Base-by-base conservation (phyloP, 1,140 invertebrate species). In the Drosophila lowei region DNA sequence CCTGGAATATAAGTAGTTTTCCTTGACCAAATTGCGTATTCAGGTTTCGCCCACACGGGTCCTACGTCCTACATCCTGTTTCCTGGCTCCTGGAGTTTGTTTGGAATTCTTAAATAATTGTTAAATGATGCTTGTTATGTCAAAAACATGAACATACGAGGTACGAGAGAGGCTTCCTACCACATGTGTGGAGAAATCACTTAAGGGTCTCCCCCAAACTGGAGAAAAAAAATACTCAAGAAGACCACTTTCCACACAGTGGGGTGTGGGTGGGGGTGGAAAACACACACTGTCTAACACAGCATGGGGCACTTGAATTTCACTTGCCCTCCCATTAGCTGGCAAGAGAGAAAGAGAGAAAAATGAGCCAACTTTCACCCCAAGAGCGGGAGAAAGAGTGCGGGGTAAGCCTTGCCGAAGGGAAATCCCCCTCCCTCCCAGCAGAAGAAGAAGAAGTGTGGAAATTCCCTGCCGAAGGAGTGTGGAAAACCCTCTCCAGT, bases 91-190 rank as follows among this genome's bases (percentile, higher is more conserved):
- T 54, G 49, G 58, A 13, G 11, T 38, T 47, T 50, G 25, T 21
- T 52, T 34, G 48, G 77, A 75, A 78, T 81, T 88, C 81, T 88
- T 88, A 86, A 86, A 88, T 86, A 86, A 86, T 86, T 86, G 83
- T 86, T 86, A 83, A 86, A 86, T 86, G 83, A 83, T 88, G 83
- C 83, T 86, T 86, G 83, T 86, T 86, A 88, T 79, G 83, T 88
- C 83, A 86, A 78, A 88, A 86, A 70, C 83, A 86, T 72, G 77
- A 63, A 49, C 75, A 67, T 53, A 21, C 57, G 11, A 43, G 34
- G 42, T 23, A 48, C n/a, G 9, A 9, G 18, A 25, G 30, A 28
- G 25, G 18, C 38, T 57, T 18, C 44, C 21, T 44, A 25, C 56
- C 47, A 18, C 13, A 56, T 18, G 21, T 47, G 58, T 72, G 66